Evolutionary conservation across 2,113 vertebrate genomes (phyloP).

Genomic region (Catharus fuscescens): DNA sequence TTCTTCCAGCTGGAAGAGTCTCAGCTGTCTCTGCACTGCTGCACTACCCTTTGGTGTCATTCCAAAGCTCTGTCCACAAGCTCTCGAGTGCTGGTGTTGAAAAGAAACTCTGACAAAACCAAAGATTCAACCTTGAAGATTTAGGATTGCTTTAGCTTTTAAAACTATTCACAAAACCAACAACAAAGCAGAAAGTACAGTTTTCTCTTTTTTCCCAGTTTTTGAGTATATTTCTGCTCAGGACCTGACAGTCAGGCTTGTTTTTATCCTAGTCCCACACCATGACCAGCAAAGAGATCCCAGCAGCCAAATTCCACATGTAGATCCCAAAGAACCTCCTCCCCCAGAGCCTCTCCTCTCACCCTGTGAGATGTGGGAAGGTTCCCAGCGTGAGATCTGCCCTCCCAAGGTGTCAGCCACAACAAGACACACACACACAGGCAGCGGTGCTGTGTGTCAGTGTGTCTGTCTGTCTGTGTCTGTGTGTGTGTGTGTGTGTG

Average conservation of each 20-base stretch:
- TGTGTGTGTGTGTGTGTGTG: too few relatives aligned
- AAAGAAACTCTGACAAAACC: not conserved
- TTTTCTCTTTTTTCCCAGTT: not conserved
- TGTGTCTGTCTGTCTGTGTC: not conserved
- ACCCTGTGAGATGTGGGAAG: not conserved
- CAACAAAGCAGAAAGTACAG: not conserved
- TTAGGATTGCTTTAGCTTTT: not conserved
- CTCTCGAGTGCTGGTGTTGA: not conserved
- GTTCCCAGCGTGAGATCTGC: not conserved
- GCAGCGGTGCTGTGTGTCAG: not conserved
- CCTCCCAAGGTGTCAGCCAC: not conserved
- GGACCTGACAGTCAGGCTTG: not conserved
- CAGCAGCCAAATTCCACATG: not conserved
- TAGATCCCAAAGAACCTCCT: not conserved
- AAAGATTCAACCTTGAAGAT: not conserved
- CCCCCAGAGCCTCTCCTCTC: not conserved
- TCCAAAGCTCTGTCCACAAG: not conserved
- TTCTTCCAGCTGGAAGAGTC: slow-evolving; percentile 36
- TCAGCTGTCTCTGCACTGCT: slow-evolving; percentile 14
- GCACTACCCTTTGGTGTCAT: not conserved
- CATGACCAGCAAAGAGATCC: not conserved
- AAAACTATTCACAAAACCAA: not conserved
- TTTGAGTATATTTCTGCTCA: not conserved
- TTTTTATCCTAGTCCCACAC: not conserved
- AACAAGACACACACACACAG: not conserved